Evolutionary conservation across 2,113 vertebrate species (phyloP), one percentile per base, ranked within the genome.

Genomic region (Apistogramma diplotaenia): DNA sequence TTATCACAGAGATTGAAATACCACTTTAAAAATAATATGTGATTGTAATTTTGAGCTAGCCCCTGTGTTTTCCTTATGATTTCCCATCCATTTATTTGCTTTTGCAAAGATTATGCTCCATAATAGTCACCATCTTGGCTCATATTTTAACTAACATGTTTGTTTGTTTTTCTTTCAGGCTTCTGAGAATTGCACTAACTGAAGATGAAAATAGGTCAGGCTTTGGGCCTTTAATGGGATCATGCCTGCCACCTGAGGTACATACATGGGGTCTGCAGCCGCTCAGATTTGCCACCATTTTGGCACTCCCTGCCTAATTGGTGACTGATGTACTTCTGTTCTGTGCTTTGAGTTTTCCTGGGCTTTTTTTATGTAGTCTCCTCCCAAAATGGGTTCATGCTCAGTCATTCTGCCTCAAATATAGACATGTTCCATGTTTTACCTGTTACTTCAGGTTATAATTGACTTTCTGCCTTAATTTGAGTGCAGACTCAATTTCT

Each of bases 181-280:
- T 25, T 90, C 94, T 76, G 95, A 96, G 87, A 95, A 92, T 89
- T 88, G 88, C 75, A 91, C 92, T 54, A 94, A 89, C 86, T 95
- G 93, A 95, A 81, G 77, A 76, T 77, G 80, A 56, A 79, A 53
- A 57, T 43, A 0, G 10, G 65, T 46, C 35, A 7, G 33, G 59
- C 67, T 73, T 43, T 49, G 46, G 61, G 79, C 8, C 4, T 55
- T 49, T 8, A 79, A 70, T 29, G 56, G 55, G 35, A 84, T 78
- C 4, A 13, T 18, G 10, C 60, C 8, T 33, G 3, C 8, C 75
- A 65, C 74, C 76, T 35, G 72, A 61, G 76, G 58, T 35, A 55
- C 49, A 16, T 37, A 40, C 60, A 37, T 58, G 29, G 59, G 23
- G n/a, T 55, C 46, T 62, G 27, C 59, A 82, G 35, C 67, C 55